phyloP scores from a whole-genome alignment of 2,888 invertebrate genomes.

The Tiliacea citrago region DNA sequence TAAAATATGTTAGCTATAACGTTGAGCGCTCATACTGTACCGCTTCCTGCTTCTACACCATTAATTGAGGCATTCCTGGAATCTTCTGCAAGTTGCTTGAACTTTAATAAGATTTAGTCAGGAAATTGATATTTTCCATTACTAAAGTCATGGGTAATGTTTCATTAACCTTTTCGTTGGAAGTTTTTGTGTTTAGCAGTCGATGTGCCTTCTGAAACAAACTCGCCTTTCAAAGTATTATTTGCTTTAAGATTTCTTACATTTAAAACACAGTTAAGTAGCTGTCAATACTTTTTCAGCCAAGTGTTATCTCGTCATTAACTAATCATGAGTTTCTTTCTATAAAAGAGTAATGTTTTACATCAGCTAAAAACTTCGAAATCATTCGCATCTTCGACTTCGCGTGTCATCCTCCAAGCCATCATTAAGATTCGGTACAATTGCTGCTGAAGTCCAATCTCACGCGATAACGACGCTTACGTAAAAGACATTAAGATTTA shows the following conservation, averaged over 20 bases:
- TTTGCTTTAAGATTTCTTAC: background rate
- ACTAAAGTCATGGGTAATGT: background rate
- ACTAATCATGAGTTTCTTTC: slow-evolving; percentile 38
- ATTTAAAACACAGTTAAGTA: slow-evolving; percentile 16
- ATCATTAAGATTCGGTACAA: slow-evolving; percentile 64
- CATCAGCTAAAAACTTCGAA: slow-evolving; percentile 51
- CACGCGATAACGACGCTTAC: slow-evolving; percentile 52
- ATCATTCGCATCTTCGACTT: slow-evolving; percentile 34
- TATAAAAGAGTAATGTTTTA: slow-evolving; percentile 44
- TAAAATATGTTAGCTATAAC: slow-evolving; percentile 61
- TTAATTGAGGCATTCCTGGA: slow-evolving; percentile 55
- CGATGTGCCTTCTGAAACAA: background rate
- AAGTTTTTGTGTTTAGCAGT: background rate
- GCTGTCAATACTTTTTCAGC: slow-evolving; percentile 26
- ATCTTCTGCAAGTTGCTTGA: slow-evolving; percentile 23
- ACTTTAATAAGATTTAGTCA: background rate
- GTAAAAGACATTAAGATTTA: slow-evolving; percentile 57
- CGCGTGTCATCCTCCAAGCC: slow-evolving; percentile 58
- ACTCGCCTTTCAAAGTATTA: background rate
- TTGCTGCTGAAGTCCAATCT: slow-evolving; percentile 43
- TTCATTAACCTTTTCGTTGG: background rate
- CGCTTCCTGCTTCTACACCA: slow-evolving; percentile 56
- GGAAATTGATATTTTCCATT: background rate
- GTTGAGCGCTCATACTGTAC: slow-evolving; percentile 30
- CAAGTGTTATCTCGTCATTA: slow-evolving; percentile 20